Evolutionary conservation across 2,888 invertebrate genomes (phyloP).

Genomic region (Acheta domesticus): DNA sequence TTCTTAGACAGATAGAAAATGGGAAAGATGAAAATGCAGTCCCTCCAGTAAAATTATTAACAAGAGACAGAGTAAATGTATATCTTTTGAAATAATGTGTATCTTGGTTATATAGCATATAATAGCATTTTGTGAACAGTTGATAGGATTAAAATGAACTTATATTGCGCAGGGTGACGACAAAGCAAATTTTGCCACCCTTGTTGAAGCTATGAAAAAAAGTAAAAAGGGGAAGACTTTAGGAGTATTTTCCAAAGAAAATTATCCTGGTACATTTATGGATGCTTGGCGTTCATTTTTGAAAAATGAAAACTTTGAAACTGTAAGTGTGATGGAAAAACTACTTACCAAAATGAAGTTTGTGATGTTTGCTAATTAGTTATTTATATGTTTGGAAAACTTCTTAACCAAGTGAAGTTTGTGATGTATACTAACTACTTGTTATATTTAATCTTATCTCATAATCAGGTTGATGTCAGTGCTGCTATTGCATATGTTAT

Average conservation of each 20-base stretch:
- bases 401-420: not conserved
- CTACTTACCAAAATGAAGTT: not conserved
- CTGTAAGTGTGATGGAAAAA: conserved; percentile 47
- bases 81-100: conserved; percentile 25
- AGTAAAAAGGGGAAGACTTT: conserved; percentile 85
- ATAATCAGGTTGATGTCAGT: conserved; percentile 69
- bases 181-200: conserved; percentile 67
- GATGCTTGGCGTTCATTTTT: conserved; percentile 82
- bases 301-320: conserved; percentile 75
- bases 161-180: conserved; percentile 66
- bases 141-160: conserved; percentile 21
- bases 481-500: conserved; percentile 80
- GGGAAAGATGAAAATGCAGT: conserved; percentile 77
- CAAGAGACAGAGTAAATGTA: conserved; percentile 71
- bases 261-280: conserved; percentile 89
- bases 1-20: conserved; percentile 83
- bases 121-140: conserved; percentile 30
- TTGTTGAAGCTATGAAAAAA: conserved; percentile 76
- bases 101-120: conserved; percentile 32
- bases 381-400: no score
- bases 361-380: not conserved
- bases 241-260: conserved; percentile 91
- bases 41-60: conserved; percentile 79
- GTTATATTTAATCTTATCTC: not conserved
- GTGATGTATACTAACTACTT: not conserved